Evolutionary conservation across 2,888 invertebrate genomes (phyloP).

Genomic region (Bombylius major): DNA sequence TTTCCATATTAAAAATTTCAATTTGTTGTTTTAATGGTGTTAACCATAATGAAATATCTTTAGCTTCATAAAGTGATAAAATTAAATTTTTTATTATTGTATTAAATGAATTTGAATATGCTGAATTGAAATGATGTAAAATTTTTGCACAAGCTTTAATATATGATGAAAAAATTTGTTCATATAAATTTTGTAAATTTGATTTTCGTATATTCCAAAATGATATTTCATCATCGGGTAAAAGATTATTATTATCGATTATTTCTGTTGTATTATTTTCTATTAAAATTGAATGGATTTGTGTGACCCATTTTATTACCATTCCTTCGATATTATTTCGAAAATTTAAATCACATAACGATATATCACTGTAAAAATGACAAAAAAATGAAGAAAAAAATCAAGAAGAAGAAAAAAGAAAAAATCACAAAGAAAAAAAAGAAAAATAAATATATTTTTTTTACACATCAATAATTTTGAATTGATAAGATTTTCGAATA

Average conservation of each 20-base stretch:
- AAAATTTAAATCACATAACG: constrained; percentile 22
- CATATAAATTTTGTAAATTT: constrained; percentile 78
- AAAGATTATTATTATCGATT: constrained; percentile 47
- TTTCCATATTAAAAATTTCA: constrained; percentile 49
- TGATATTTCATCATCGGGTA: constrained; percentile 60
- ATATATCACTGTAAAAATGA: background rate
- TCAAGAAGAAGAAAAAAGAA: no score
- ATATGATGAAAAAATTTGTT: constrained; percentile 65
- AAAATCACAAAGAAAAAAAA: no score
- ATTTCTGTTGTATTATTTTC: constrained; percentile 15
- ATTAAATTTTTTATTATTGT: constrained; percentile 63
- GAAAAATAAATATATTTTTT: no score
- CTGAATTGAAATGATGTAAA: constrained; percentile 64
- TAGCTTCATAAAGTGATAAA: constrained; percentile 66
- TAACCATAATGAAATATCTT: constrained; percentile 71
- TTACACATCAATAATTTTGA: no score
- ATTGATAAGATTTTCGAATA: no score
- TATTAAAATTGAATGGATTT: constrained; percentile 45
- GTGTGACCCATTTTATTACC: constrained; percentile 77
- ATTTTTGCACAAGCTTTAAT: constrained; percentile 72
- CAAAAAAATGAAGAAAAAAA: no score
- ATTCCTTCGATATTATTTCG: constrained; percentile 68
- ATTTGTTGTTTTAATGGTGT: constrained; percentile 49
- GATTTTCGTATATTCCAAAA: constrained; percentile 70
- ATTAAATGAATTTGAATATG: constrained; percentile 66